These are phyloP conservation scores for Peromyscus eremicus DNA, from an alignment of 2,797 vertebrate genomes.

Conservation along the genomic window DNA sequence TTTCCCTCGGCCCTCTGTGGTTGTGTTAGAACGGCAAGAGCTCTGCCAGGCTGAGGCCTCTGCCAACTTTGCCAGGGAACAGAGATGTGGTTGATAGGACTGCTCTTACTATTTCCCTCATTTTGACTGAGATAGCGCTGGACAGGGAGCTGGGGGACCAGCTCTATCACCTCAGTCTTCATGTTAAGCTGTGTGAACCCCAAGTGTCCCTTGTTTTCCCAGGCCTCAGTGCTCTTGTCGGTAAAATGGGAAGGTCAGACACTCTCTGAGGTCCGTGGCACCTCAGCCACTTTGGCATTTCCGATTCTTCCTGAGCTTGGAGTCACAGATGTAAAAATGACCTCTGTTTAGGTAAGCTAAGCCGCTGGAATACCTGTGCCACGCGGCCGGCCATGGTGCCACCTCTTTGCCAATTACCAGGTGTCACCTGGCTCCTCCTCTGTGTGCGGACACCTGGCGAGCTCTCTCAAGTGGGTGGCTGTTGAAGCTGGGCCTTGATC, in stretches of 20 bases:
- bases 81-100: neutral
- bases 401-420: neutral
- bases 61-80: neutral
- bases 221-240: neutral
- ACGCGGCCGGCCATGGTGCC: neutral
- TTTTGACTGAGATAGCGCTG: neutral
- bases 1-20: neutral
- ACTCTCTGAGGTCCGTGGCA: neutral
- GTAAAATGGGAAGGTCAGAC: neutral
- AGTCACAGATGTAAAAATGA: neutral
- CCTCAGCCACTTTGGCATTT: neutral
- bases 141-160: neutral
- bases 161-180: neutral
- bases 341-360: conserved; percentile 8
- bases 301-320: neutral
- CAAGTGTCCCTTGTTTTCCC: neutral
- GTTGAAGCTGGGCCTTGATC: neutral
- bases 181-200: neutral
- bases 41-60: neutral
- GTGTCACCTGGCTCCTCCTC: conserved; percentile 56
- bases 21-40: neutral
- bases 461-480: neutral
- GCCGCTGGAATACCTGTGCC: conserved; percentile 52
- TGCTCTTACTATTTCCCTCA: neutral
- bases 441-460: neutral